Base-by-base conservation (phyloP, 2,113 vertebrate species). In the Muntiacus muntjak region DNA sequence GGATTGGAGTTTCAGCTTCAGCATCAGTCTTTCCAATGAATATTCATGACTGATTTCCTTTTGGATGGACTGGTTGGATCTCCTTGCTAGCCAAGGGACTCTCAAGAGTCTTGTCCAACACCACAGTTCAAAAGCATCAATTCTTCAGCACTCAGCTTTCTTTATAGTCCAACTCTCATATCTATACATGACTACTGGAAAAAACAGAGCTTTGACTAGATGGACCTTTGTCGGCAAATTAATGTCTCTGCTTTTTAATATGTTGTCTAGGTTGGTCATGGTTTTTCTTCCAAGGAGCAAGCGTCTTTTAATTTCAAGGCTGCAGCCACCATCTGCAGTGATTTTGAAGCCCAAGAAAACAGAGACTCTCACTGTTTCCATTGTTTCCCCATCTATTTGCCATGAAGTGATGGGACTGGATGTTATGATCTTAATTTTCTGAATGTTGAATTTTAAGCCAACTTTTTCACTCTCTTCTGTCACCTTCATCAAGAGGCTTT, bases 211-310 rank as follows among this genome's bases (percentile, higher is more conserved):
- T 67, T 67, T 67, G 33, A 67, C 17, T 67, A 21, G 64, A 36
- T 0, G 0, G 7, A 64, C 15, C 1, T 64, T 64, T 64, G 62
- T 64, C 0, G 0, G 64, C 33, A 67, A 67, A 67, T 8, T n/a
- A 36, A 36, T 21, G 17, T 67, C 62, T 67, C 64, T 67, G 64
- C 17, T 21, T 67, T 67, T 36, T 67, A 67, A 36, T 36, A 67
- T 67, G n/a, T n/a, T 67, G 8, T 36, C 64, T 67, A 67, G 17
- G 8, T 36, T 67, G n/a, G 17, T 67, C 64, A n/a, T 67, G 36
- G 17, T 67, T 36, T 26, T 67, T 67, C n/a, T 36, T 36, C 17
- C 64, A 67, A 36, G n/a, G n/a, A 67, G 33, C 4, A 67, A n/a
- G 33, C 7, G 0, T n/a, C 33, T 67, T 67, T 10, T 67, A 19